Evolutionary conservation across 30 jellyfish, hydroid and myxozoan genomes (phyloP), one percentile per base, ranked within the genome.

Genomic region (Haliclystus octoradiatus): DNA sequence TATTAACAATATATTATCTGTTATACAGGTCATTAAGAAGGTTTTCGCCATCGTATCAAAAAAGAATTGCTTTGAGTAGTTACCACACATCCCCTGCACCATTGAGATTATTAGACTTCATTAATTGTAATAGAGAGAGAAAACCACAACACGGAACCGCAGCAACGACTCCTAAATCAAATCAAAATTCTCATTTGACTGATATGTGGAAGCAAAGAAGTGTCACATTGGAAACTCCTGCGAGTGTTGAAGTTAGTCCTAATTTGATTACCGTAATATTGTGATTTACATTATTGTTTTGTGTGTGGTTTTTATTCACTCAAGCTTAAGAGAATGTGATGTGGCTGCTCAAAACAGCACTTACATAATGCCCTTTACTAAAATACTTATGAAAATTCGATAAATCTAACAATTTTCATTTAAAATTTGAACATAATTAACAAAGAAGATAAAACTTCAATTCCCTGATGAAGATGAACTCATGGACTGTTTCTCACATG

Each of bases 161-260:
- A n/a, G 72, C 92, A 1, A 72, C 60, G 34, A 91, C 66, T 63
- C 74, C 68, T 35, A 89, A 89, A 50, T 50, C 76, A 28, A 89
- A 82, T 63, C 93, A 94, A 0, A 82, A 94, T 28, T 40, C 93
- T 0, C 98, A 89, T 63, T 77, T 65, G 65, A 82, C 84, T 31
- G 98, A 89, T 66, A 89, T 89, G 98, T 89, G 98, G 98, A 89
- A 89, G 67, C 98, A 89, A 69, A 66, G 98, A 27, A 31, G 90
- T 0, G 68, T 73, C 40, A 79, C 86, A 34, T 87, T 89, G n/a
- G n/a, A 53, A 19, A 84, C 71, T 22, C 98, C 98, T 25, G 67
- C 93, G 25, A 81, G 76, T 68, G 66, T 89, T 1, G 98, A 89
- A 52, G 98, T 89, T 53, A 79, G 96, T 64, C 34, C 34, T 52